These are phyloP conservation scores for Enteromius argenteus DNA, from an alignment of 2,797 vertebrate genomes.

Conservation along the genomic window DNA sequence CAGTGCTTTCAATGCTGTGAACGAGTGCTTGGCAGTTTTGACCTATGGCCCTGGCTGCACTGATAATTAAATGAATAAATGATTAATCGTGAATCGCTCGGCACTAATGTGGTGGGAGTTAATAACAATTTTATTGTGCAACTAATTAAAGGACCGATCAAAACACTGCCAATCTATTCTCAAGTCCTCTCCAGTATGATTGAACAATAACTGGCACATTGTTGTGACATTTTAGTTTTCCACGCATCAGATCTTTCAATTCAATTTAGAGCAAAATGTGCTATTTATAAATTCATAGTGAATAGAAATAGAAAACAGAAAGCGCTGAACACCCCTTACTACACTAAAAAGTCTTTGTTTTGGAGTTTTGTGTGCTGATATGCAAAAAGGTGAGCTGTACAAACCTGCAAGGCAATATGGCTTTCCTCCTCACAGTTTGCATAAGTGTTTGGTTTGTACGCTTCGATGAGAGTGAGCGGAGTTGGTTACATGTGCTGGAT, in stretches of 20 bases:
- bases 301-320: not conserved
- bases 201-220: slow-evolving; percentile 36
- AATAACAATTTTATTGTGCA: slow-evolving; percentile 24
- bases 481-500: slow-evolving; percentile 7
- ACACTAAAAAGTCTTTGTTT: not conserved
- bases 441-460: slow-evolving; percentile 38
- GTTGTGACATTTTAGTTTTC: slow-evolving; percentile 19
- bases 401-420: slow-evolving; percentile 2
- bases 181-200: slow-evolving; percentile 7
- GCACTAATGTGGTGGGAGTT: slow-evolving; percentile 16
- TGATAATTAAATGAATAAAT: slow-evolving; percentile 45
- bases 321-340: not conserved
- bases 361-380: not conserved
- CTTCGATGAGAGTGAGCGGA: not conserved
- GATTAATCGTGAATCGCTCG: slow-evolving; percentile 10
- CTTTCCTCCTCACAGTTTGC: not conserved
- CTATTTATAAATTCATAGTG: not conserved
- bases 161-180: slow-evolving; percentile 33
- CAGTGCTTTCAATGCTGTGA: slow-evolving; percentile 6
- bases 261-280: not conserved
- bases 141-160: slow-evolving; percentile 41
- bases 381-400: not conserved
- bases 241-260: not conserved
- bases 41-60: not conserved
- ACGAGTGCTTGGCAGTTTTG: slow-evolving; percentile 5